These are phyloP conservation scores for Hiodon alosoides DNA, from an alignment of 2,113 vertebrate species.

Conservation along the genomic window DNA sequence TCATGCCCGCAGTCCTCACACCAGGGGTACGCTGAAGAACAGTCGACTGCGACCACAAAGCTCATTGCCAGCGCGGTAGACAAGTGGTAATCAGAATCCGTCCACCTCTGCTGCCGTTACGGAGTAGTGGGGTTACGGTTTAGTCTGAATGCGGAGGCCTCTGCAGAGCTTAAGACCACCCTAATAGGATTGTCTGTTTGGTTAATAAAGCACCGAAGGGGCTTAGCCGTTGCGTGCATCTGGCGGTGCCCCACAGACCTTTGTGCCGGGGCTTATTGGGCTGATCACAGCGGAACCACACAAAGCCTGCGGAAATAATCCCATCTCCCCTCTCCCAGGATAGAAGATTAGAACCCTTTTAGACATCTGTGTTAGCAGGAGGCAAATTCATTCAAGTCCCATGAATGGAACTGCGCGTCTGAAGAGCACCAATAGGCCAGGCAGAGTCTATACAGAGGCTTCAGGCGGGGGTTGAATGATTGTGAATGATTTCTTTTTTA, in stretches of 20 bases:
- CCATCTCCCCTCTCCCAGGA: slow-evolving; percentile 20
- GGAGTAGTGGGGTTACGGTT: slow-evolving; percentile 16
- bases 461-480: too few relatives aligned
- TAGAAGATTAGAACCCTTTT: slow-evolving; percentile 37
- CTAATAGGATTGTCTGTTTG: slow-evolving; percentile 55
- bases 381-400: slow-evolving; percentile 22
- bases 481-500: too few relatives aligned
- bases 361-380: slow-evolving; percentile 17
- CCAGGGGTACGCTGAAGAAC: too few relatives aligned
- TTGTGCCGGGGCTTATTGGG: slow-evolving; percentile 10
- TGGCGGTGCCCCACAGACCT: slow-evolving; percentile 19
- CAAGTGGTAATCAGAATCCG: slow-evolving; percentile 1
- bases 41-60: too few relatives aligned
- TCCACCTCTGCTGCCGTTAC: not conserved
- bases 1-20: too few relatives aligned
- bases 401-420: slow-evolving; percentile 15
- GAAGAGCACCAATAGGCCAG: slow-evolving; percentile 6
- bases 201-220: slow-evolving; percentile 52
- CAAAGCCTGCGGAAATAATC: slow-evolving; percentile 19
- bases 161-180: slow-evolving; percentile 44
- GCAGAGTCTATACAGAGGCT: not conserved
- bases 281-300: slow-evolving; percentile 36
- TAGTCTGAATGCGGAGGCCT: slow-evolving; percentile 32
- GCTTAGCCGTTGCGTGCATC: slow-evolving; percentile 42
- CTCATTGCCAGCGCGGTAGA: not conserved